Percentiles rank a stretch among this genome's conserved stretches.
These are phyloP conservation scores for Chrysotoxum bicinctum DNA, from an alignment of 2,888 invertebrate genomes.

Conservation along the genomic window DNA sequence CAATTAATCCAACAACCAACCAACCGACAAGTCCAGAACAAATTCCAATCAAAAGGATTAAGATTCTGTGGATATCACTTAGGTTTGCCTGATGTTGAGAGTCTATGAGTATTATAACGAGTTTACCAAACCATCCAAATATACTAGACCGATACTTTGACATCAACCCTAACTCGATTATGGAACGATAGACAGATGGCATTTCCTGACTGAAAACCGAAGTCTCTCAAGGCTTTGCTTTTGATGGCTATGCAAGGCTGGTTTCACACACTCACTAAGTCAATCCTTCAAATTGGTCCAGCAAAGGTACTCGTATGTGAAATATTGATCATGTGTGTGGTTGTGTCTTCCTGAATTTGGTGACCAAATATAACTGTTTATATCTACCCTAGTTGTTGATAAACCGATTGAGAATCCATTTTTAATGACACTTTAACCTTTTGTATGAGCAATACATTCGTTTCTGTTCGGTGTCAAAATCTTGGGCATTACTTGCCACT, in stretches of 20 bases:
- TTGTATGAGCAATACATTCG: background rate
- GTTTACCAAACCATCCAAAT: constrained; percentile 25
- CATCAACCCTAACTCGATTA: constrained; percentile 47
- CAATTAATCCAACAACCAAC: constrained; percentile 13
- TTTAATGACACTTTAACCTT: constrained; percentile 34
- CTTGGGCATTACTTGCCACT: constrained; percentile 36
- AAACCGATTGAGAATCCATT: constrained; percentile 37
- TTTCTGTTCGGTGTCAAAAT: constrained; percentile 31
- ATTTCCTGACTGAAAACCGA: background rate
- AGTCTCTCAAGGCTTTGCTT: constrained; percentile 21
- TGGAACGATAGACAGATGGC: constrained; percentile 17
- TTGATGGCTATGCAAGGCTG: background rate
- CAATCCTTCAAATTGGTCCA: background rate
- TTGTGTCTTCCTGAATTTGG: background rate
- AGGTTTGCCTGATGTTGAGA: background rate
- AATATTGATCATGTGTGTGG: constrained; percentile 30
- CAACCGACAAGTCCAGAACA: constrained; percentile 13
- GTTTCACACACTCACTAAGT: background rate
- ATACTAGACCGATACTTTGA: constrained; percentile 20
- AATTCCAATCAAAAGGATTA: constrained; percentile 53
- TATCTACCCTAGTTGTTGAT: constrained; percentile 4
- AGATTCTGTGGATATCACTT: constrained; percentile 23
- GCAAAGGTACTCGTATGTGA: background rate
- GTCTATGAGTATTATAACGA: constrained; percentile 4
- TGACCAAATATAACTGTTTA: constrained; percentile 41